Percentiles rank a stretch among this genome's conserved stretches.
Evolutionary conservation across 2,888 invertebrate species (phyloP).

Genomic region (Gasteruption jaculator): DNA sequence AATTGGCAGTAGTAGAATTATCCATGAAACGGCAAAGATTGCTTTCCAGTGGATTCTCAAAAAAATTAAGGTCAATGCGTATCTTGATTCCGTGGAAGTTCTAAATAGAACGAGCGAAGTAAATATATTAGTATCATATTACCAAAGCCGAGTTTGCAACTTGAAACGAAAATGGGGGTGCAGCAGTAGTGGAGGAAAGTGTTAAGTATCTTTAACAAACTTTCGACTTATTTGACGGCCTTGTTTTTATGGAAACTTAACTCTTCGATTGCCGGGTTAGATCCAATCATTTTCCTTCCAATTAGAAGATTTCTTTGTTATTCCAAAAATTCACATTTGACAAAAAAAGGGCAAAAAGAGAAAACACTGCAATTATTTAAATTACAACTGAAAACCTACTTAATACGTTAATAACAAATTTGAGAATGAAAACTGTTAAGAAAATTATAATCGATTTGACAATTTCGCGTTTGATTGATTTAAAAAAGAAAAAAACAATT

Average conservation of each 20-base stretch:
- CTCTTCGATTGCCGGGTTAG: too few species aligned
- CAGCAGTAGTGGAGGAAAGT: too few species aligned
- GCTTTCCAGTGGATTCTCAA: conserved; percentile 68
- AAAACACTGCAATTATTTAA: background rate
- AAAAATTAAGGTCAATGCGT: conserved; percentile 50
- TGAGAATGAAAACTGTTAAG: conserved; percentile 1
- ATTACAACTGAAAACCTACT: background rate
- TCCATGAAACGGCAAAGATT: conserved; percentile 63
- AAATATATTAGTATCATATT: too few species aligned
- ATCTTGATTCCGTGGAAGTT: background rate
- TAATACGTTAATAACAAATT: background rate
- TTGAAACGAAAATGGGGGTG: too few species aligned
- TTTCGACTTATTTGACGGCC: too few species aligned
- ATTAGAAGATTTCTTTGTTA: too few species aligned
- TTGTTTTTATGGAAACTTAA: too few species aligned
- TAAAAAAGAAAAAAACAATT: background rate
- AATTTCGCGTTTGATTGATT: background rate
- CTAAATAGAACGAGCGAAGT: too few species aligned
- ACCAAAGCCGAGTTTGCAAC: too few species aligned
- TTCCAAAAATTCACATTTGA: background rate
- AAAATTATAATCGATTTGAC: background rate
- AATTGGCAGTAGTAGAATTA: conserved; percentile 64
- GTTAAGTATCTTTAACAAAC: too few species aligned
- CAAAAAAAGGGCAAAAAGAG: background rate
- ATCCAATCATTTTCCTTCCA: too few species aligned